Percentiles rank a stretch among this genome's conserved stretches.
Conservation (phyloP, 1,140 invertebrate genomes). For the Trichonephila inaurata region DNA sequence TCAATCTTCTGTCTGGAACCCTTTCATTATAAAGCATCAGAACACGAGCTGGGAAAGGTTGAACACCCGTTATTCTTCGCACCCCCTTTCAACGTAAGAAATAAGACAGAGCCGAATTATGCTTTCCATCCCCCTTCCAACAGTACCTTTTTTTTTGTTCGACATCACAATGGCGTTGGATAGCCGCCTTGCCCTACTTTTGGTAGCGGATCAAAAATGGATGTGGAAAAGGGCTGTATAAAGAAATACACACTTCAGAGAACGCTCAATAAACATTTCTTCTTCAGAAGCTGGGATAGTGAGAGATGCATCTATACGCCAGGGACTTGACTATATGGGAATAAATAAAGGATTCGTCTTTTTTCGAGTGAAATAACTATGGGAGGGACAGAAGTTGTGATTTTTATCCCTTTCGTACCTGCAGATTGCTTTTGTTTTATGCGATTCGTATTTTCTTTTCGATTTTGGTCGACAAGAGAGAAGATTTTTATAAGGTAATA, state of each 20-base stretch:
- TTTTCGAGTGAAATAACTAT: no score
- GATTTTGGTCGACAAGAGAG: no score
- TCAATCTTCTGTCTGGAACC: slow-evolving; percentile 46
- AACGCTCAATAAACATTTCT: neutral
- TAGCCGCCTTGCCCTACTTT: slow-evolving; percentile 45
- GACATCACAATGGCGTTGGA: slow-evolving; percentile 6
- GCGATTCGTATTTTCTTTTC: no score
- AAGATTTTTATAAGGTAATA: no score
- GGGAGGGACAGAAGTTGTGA: no score
- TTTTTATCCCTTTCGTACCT: no score
- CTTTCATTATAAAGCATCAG: slow-evolving; percentile 68
- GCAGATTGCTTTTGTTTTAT: no score
- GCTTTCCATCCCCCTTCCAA: neutral
- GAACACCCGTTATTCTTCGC: slow-evolving; percentile 69
- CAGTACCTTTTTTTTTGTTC: slow-evolving; percentile 25
- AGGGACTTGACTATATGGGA: no score
- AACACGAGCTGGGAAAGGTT: slow-evolving; percentile 52
- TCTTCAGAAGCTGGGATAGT: neutral
- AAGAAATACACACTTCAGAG: neutral
- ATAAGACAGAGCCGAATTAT: slow-evolving; percentile 53
- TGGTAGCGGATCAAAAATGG: neutral
- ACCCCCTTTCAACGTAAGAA: slow-evolving; percentile 6
- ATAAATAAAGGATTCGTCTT: no score
- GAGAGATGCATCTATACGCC: neutral
- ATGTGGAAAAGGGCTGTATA: neutral